Conservation (phyloP, 2,888 invertebrate genomes). For the Hyposoter dolosus region DNA sequence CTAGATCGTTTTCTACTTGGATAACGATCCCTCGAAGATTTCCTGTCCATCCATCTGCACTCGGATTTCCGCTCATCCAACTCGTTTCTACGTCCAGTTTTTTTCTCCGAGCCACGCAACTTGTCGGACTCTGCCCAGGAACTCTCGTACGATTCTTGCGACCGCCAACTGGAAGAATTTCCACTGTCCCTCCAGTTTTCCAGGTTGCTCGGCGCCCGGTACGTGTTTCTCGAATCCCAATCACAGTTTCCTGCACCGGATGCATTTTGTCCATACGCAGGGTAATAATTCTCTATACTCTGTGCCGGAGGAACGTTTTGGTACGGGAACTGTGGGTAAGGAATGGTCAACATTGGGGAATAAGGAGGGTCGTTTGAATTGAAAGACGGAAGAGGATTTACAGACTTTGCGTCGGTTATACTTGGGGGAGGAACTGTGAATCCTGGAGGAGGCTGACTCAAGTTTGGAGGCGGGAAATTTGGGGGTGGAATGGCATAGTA, state of each 20-base stretch:
- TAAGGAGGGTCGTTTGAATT: conserved; percentile 69
- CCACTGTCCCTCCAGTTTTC: conserved; percentile 58
- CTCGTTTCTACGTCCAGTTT: conserved; percentile 4
- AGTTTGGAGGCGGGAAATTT: conserved; percentile 77
- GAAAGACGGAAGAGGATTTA: conserved; percentile 69
- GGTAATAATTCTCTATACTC: conserved; percentile 67
- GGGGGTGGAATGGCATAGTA: conserved; percentile 75
- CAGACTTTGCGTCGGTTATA: conserved; percentile 65
- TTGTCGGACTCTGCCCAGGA: conserved; percentile 28
- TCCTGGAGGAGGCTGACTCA: conserved; percentile 72
- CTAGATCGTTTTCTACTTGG: conserved; percentile 73
- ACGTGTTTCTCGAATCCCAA: conserved; percentile 72
- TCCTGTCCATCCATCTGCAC: conserved; percentile 68
- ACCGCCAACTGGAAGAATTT: conserved; percentile 56
- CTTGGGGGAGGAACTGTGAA: conserved; percentile 72
- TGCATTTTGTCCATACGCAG: conserved; percentile 70
- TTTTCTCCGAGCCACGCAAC: conserved; percentile 20
- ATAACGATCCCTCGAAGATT: conserved; percentile 53
- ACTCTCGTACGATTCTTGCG: conserved; percentile 25
- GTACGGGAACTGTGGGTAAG: conserved; percentile 71
- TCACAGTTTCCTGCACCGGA: conserved; percentile 68
- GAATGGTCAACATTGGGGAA: conserved; percentile 66
- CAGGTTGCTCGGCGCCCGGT: conserved; percentile 56
- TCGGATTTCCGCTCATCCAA: conserved; percentile 38
- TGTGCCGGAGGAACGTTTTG: conserved; percentile 63